Evolutionary conservation across 2,888 invertebrate genomes (phyloP), one percentile per base, ranked within the genome.

Genomic region (Watsonalla cultraria): DNA sequence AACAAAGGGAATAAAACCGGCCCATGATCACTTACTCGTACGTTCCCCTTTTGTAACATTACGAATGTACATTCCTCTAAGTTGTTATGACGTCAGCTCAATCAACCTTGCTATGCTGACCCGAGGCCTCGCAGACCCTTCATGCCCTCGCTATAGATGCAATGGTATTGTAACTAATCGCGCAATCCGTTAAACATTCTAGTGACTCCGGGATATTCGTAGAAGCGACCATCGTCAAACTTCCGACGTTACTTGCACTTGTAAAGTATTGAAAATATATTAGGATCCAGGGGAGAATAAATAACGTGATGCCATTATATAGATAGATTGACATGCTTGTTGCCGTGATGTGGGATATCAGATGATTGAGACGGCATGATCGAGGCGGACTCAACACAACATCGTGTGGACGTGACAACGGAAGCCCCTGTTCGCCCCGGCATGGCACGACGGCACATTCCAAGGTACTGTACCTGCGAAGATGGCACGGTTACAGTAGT

Each of bases 401-500:
- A 65, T 69, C 70, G 75, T 73, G 70, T 64, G 76, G 86, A 89
- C 88, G 80, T 82, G 82, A 88, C 89, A 84, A 78, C 68, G 73
- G 73, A 86, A 86, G 87, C 86, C 66, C 83, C 86, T 81, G 73
- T 58, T 70, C 62, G 66, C 68, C 62, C 37, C 35, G 37, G 64
- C 68, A 72, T 67, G 76, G 24, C 24, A 78, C 64, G 74, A 80
- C 79, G 76, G 70, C 80, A 83, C 82, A 82, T 80, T 78, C 76
- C 72, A 66, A 65, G 72, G 62, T 76, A 78, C 82, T 79, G 78
- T 88, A 89, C 89, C 89, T 86, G 81, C 65, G 72, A 79, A 72
- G 70, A 78, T 65, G 74, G 75, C 70, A 75, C 78, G 81, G 78
- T 94, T 95, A 93, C 95, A 96, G 92, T 91, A 93, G 92, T 94